A percentile compares a stretch with the other conserved stretches of the same genome.
Conservation (phyloP, 30 jellyfish, hydroid and myxozoan genomes). For the Aurelia sp. region DNA sequence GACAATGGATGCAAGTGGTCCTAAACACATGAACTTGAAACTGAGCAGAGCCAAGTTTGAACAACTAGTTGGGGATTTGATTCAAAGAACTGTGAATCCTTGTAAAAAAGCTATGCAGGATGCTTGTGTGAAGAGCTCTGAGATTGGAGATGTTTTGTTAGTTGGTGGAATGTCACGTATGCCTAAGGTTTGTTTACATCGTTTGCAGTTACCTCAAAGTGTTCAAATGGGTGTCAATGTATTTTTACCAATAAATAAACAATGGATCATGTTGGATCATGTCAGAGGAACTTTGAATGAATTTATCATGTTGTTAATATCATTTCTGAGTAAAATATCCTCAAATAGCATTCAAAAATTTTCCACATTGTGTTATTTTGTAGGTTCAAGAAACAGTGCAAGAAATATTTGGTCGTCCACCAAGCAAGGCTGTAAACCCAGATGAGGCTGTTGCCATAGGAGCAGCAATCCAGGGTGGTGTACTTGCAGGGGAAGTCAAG, state of each 20-base stretch:
- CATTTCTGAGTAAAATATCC: too few species aligned
- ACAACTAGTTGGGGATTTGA: constrained; percentile 71
- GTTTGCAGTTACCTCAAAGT: too few species aligned
- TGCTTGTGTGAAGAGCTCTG: constrained; percentile 68
- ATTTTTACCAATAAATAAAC: too few species aligned
- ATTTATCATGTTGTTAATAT: too few species aligned
- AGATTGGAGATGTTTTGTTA: constrained; percentile 81
- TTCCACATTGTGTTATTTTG: too few species aligned
- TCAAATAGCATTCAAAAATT: too few species aligned
- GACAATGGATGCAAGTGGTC: neutral
- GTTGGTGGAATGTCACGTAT: constrained; percentile 98
- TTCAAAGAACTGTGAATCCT: constrained; percentile 71
- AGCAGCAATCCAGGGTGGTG: constrained; percentile 96
- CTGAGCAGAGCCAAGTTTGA: constrained; percentile 95
- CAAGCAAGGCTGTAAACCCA: constrained; percentile 88
- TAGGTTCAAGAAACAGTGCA: constrained; percentile 64
- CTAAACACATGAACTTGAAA: neutral
- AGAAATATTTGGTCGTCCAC: constrained; percentile 80
- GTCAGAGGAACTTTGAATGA: too few species aligned
- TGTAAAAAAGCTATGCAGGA: constrained; percentile 78
- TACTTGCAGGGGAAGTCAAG: constrained; percentile 85
- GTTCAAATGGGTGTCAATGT: too few species aligned
- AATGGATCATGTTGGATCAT: too few species aligned
- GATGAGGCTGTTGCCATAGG: constrained; percentile 99
- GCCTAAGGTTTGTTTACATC: constrained; percentile 36